Evolutionary conservation across 1,140 invertebrate genomes (phyloP).

Genomic region (Bombus haemorrhoidalis): DNA sequence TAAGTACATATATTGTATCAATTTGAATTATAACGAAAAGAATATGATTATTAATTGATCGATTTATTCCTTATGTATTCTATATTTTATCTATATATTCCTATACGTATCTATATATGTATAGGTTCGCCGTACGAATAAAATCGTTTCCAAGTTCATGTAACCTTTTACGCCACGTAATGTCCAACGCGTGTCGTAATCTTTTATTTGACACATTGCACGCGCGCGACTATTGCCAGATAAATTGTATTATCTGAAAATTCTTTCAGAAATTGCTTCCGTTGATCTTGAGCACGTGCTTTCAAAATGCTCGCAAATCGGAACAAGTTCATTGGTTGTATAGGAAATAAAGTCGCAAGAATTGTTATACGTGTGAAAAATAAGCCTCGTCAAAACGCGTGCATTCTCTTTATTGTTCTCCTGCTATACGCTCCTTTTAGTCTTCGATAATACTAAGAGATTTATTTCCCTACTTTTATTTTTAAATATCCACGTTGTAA

Average conservation of each 20-base stretch:
- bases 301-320: conserved; percentile 7
- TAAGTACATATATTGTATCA: too few relatives aligned
- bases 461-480: background rate
- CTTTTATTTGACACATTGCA: conserved; percentile 18
- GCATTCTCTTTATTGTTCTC: background rate
- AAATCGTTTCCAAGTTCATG: background rate
- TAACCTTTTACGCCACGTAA: background rate
- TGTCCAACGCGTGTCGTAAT: conserved; percentile 7
- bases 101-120: background rate
- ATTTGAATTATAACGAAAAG: too few relatives aligned
- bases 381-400: too few relatives aligned
- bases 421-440: background rate
- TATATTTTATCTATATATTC: too few relatives aligned
- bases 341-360: background rate
- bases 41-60: background rate
- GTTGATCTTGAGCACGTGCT: conserved; percentile 2
- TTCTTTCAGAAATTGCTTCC: conserved; percentile 26
- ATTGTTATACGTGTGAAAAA: background rate
- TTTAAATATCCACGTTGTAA: background rate
- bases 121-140: background rate
- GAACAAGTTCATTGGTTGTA: background rate
- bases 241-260: conserved; percentile 33
- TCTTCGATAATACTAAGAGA: background rate
- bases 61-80: too few relatives aligned
- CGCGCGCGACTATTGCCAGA: background rate